A percentile compares a stretch with the other conserved stretches of the same genome.
Conservation (phyloP, 1,140 invertebrate genomes). For the Yoshiicerus persimilis region DNA sequence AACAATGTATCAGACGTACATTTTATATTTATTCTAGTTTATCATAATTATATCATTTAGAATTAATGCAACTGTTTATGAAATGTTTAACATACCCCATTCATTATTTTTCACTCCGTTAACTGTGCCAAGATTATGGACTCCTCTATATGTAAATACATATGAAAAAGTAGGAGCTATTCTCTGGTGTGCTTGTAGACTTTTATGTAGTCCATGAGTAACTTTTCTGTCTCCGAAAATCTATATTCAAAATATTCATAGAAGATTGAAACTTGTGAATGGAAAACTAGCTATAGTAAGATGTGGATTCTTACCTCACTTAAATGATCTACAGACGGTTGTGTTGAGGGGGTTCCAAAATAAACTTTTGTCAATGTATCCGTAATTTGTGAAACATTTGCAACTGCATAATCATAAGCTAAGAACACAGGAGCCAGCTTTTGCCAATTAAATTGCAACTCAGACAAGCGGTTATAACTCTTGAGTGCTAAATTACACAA, state of each 20-base stretch:
- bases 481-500: neutral
- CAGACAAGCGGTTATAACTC: neutral
- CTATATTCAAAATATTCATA: neutral
- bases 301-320: neutral
- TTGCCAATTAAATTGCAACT: neutral
- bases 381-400: neutral
- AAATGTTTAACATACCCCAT: neutral
- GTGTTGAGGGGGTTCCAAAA: neutral
- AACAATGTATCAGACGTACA: no score
- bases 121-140: neutral
- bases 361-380: neutral
- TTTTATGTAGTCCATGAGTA: neutral
- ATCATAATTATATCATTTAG: no score
- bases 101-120: conserved; percentile 4
- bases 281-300: neutral
- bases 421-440: neutral
- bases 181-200: neutral
- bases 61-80: no score
- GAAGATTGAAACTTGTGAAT: neutral
- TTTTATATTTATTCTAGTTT: no score
- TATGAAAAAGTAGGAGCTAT: conserved; percentile 7
- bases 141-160: neutral
- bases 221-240: neutral
- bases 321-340: neutral
- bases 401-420: neutral